Conservation (phyloP, 2,888 invertebrate genomes). For the Mayetiola destructor region DNA sequence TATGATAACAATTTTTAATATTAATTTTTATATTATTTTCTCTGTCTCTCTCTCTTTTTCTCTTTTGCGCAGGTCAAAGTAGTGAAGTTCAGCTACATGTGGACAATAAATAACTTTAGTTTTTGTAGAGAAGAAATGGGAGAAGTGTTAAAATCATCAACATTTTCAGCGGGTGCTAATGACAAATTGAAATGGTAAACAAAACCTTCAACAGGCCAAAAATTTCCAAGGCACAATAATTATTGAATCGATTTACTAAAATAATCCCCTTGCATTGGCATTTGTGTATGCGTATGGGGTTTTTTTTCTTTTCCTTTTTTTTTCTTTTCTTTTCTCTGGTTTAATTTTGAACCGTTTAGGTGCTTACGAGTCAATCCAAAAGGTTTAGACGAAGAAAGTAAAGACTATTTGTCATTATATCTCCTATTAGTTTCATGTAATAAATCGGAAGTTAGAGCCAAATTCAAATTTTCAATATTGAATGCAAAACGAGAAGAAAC, state of each 20-base stretch:
- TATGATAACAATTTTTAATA: background rate
- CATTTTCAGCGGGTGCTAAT: slow-evolving; percentile 98
- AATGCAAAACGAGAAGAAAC: slow-evolving; percentile 99
- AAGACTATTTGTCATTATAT: slow-evolving; percentile 98
- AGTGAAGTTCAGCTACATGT: slow-evolving; percentile 99
- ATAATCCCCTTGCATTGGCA: slow-evolving; percentile 14
- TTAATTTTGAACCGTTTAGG: slow-evolving; percentile 37
- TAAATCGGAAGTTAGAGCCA: slow-evolving; percentile 99
- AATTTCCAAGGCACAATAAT: background rate
- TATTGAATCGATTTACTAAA: background rate
- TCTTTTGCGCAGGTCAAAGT: slow-evolving; percentile 79
- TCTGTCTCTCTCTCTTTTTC: background rate
- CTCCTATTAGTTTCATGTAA: slow-evolving; percentile 98
- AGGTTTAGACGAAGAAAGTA: slow-evolving; percentile 99
- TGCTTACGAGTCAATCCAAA: slow-evolving; percentile 99
- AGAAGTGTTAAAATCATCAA: slow-evolving; percentile 98
- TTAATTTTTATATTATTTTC: background rate
- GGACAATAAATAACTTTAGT: slow-evolving; percentile 99
- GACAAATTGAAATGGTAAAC: slow-evolving; percentile 96
- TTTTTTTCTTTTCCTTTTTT: background rate
- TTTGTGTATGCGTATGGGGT: slow-evolving; percentile 26
- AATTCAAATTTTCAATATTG: slow-evolving; percentile 99
- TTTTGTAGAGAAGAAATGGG: slow-evolving; percentile 99
- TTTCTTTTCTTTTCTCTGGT: slow-evolving; percentile 21
- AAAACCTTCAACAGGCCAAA: background rate